These are phyloP conservation scores for Sceliomorpha sp. DNA, from an alignment of 2,888 invertebrate species.

Conservation along the genomic window DNA sequence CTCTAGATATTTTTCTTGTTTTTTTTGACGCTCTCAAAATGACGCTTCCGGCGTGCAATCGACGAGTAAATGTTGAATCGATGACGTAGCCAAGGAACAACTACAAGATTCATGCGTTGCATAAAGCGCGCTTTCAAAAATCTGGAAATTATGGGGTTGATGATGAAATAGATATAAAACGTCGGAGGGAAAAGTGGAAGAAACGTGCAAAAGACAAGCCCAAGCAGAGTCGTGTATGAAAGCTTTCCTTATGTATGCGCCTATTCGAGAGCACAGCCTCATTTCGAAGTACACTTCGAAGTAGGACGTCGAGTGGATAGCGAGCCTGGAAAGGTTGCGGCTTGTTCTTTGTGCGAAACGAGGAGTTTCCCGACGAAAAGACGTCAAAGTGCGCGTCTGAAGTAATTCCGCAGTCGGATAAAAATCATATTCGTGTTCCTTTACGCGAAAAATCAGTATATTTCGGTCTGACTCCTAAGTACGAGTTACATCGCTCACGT, in stretches of 20 bases:
- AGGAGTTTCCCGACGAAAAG: conserved; percentile 27
- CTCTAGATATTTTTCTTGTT: no score
- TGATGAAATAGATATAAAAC: no score
- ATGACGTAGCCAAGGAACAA: no score
- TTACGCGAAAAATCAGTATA: conserved; percentile 11
- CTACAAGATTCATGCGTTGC: no score
- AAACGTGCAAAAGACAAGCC: conserved; percentile 1
- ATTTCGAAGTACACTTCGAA: conserved; percentile 21
- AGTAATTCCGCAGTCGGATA: conserved; percentile 30
- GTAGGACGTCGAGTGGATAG: conserved; percentile 32
- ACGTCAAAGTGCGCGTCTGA: conserved; percentile 33
- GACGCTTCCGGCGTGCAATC: no score
- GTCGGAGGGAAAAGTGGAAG: no score
- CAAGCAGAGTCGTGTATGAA: conserved; percentile 3
- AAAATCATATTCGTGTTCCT: conserved; percentile 23
- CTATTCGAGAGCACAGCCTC: conserved; percentile 13
- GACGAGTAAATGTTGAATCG: no score
- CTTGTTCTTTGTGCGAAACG: conserved; percentile 30
- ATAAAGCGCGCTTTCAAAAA: no score
- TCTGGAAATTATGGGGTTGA: no score
- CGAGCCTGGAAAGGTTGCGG: conserved; percentile 22
- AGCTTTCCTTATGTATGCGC: conserved; percentile 5
- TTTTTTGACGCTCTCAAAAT: conserved; percentile 1
- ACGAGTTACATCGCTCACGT: no score
- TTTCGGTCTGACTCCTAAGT: no score